Base-by-base conservation (phyloP, 2,113 vertebrate species). In the Pseudorectes ferrugineus region DNA sequence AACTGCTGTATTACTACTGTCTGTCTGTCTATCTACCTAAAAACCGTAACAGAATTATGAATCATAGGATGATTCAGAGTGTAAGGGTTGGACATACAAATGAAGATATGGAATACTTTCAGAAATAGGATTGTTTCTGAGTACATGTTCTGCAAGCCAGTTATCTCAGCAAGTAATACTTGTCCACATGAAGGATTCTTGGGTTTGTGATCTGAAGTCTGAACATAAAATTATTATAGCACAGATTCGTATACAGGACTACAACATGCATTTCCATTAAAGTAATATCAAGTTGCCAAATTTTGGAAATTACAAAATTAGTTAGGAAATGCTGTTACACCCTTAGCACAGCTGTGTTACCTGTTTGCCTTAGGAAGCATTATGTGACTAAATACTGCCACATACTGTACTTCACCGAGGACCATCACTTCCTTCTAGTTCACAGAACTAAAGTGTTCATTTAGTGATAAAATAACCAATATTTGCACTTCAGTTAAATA, bases 121-220 rank as follows among this genome's bases (percentile, higher is more conserved):
- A 95, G 96, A 97, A 95, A 96, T 54, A 83, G 29, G 67, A 90
- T 66, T 81, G 57, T 94, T 97, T 93, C 88, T 79, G 76, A 66
- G 21, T 88, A 79, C 22, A 55, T 67, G 80, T 92, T 88, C 94
- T 95, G 84, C 82, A 92, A 88, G 70, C 83, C 92, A 87, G 92
- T 96, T 91, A 45, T 90, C 88, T 93, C 92, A 80, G 61, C 11
- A 82, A 96, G 59, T 88, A 80, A 86, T 83, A 51, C 91, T 94
- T 97, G 84, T 93, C 26, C 31, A 94, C 90, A 88, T 24, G 75
- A 92, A 42, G 85, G 88, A 96, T 85, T 57, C 86, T 95, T 88
- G 77, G 79, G 87, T 96, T 96, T 96, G 73, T 70, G 68, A 94
- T 92, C 77, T 80, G 51, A 97, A 95, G 89, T 54, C 79, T 59